Evolutionary conservation across 2,888 invertebrate genomes (phyloP).

Genomic region (Parthenolecanium corni): DNA sequence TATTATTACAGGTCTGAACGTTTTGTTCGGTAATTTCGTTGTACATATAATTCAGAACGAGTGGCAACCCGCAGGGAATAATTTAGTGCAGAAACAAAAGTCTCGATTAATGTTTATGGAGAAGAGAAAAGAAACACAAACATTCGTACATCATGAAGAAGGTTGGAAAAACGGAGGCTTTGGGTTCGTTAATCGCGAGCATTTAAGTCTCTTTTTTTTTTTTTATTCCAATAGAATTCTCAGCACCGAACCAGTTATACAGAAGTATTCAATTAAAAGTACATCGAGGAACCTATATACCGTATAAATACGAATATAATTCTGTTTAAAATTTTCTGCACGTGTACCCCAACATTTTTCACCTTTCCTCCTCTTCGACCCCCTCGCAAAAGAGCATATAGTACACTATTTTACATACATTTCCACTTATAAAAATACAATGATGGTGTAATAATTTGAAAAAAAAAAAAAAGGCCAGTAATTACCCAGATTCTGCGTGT

Average conservation of each 20-base stretch:
- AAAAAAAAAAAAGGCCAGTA: slow-evolving; percentile 14
- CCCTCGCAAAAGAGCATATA: slow-evolving; percentile 6
- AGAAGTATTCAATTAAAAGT: slow-evolving; percentile 28
- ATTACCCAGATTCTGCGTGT: slow-evolving; percentile 20
- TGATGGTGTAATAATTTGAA: slow-evolving; percentile 25
- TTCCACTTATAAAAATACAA: slow-evolving; percentile 28
- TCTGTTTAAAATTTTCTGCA: slow-evolving; percentile 1
- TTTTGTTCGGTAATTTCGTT: slow-evolving; percentile 18
- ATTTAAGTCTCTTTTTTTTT: slow-evolving; percentile 16
- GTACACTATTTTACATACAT: slow-evolving; percentile 27
- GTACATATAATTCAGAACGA: slow-evolving; percentile 24
- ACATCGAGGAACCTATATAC: slow-evolving; percentile 19
- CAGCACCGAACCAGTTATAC: slow-evolving; percentile 28
- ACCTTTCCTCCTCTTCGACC: background rate
- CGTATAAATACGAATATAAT: slow-evolving; percentile 18
- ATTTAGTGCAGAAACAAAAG: slow-evolving; percentile 23
- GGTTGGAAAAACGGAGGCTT: slow-evolving; percentile 6
- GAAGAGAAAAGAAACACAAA: background rate
- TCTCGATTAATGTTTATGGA: background rate
- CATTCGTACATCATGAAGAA: background rate
- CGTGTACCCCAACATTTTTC: background rate
- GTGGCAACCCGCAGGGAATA: slow-evolving; percentile 27
- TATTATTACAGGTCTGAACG: slow-evolving; percentile 18
- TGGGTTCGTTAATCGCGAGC: slow-evolving; percentile 28
- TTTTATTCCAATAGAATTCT: slow-evolving; percentile 17